A percentile compares a stretch with the other conserved stretches of the same genome.
phyloP scores from a whole-genome alignment of 2,113 vertebrate genomes.

The Pomatorhinus ruficollis region DNA sequence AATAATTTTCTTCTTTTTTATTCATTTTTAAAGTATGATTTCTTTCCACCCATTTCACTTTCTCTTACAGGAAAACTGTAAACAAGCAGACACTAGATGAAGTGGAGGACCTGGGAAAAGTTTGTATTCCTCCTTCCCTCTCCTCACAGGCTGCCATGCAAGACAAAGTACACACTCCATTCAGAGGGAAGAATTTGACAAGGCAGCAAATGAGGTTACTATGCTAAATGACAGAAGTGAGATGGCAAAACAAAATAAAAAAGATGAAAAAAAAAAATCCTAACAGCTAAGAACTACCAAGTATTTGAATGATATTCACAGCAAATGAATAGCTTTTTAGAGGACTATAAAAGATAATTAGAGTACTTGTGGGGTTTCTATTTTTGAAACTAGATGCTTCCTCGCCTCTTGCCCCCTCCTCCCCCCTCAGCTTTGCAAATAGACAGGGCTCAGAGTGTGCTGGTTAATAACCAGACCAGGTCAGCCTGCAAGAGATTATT shows the following conservation, averaged over 20 bases:
- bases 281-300: neutral
- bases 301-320: neutral
- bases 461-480: slow-evolving; percentile 16
- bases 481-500: slow-evolving; percentile 47
- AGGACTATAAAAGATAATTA: neutral
- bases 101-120: neutral
- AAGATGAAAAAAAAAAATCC: neutral
- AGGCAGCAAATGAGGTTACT: neutral
- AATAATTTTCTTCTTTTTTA: neutral
- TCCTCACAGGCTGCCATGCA: neutral
- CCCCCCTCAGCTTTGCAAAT: neutral
- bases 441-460: neutral
- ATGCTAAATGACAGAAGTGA: neutral
- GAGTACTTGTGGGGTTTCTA: neutral
- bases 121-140: neutral
- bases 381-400: neutral
- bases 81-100: neutral
- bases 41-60: neutral
- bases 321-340: neutral
- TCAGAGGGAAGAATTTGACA: neutral
- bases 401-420: neutral
- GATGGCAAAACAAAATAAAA: neutral
- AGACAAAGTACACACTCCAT: neutral
- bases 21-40: neutral
- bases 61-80: neutral